A percentile compares a stretch with the other conserved stretches of the same genome.
Conservation (phyloP, 2,113 vertebrate genomes). For the Callorhinus ursinus region DNA sequence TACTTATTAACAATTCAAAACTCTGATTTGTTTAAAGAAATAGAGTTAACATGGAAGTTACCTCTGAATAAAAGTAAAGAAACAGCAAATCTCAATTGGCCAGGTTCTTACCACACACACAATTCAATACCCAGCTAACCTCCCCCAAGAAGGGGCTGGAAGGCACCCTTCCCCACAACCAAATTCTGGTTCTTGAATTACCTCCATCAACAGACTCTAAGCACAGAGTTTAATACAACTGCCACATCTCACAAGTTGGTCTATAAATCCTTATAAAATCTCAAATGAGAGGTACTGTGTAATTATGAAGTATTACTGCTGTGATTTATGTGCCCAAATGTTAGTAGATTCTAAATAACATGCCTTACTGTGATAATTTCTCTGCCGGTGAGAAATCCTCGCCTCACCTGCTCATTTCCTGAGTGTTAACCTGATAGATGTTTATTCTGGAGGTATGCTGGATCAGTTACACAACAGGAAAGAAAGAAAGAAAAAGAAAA, state of each 20-base stretch:
- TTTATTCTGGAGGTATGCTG: not conserved
- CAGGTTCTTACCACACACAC: not conserved
- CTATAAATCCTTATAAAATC: not conserved
- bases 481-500: not conserved
- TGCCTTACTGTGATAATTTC: not conserved
- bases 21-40: not conserved
- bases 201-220: not conserved
- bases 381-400: slow-evolving; percentile 38
- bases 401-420: not conserved
- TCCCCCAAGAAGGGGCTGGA: not conserved
- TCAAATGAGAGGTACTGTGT: not conserved
- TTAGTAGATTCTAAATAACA: not conserved
- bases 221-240: not conserved
- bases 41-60: not conserved
- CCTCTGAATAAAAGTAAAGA: not conserved
- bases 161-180: not conserved
- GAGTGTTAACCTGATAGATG: not conserved
- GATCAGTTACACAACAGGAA: not conserved
- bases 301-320: not conserved
- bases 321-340: slow-evolving; percentile 11
- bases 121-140: no score
- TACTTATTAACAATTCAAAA: not conserved
- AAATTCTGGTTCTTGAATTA: not conserved
- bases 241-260: not conserved
- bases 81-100: not conserved